Evolutionary conservation across 2,888 invertebrate species (phyloP).

Genomic region (Drosophila mayaguana): DNA sequence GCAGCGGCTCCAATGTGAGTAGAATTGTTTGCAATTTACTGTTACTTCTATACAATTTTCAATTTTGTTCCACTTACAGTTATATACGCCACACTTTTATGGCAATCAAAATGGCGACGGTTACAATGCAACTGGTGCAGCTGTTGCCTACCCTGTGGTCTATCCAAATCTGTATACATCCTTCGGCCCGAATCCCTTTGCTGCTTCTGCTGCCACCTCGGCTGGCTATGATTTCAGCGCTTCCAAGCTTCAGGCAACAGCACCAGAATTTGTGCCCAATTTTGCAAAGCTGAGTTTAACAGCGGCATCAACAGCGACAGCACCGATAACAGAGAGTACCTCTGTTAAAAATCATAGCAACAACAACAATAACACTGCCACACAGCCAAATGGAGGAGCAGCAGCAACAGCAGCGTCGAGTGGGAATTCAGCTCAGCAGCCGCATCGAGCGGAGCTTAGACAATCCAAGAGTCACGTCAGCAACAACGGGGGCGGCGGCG

Average conservation of each 20-base stretch:
- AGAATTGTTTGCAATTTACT: neutral
- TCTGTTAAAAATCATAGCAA: conserved; percentile 7
- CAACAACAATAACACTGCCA: conserved; percentile 64
- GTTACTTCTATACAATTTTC: neutral
- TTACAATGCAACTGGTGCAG: conserved; percentile 5
- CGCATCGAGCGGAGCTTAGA: too few relatives aligned
- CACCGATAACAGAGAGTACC: conserved; percentile 6
- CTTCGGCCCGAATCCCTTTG: conserved; percentile 77
- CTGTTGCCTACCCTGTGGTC: neutral
- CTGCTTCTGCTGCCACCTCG: conserved; percentile 19
- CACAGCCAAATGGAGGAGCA: conserved; percentile 18
- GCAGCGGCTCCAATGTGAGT: conserved; percentile 23
- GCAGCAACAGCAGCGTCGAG: neutral
- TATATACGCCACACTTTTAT: conserved; percentile 33
- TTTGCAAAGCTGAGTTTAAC: conserved; percentile 75
- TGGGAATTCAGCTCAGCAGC: neutral
- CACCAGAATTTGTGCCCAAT: conserved; percentile 84
- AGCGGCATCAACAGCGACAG: conserved; percentile 18
- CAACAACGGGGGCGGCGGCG: too few relatives aligned
- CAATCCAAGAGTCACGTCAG: too few relatives aligned
- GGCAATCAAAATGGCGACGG: conserved; percentile 48
- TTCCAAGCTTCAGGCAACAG: conserved; percentile 82
- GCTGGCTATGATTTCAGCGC: conserved; percentile 69
- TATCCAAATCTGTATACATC: conserved; percentile 57
- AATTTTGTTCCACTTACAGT: conserved; percentile 23